A percentile compares a stretch with the other conserved stretches of the same genome.
phyloP scores from a whole-genome alignment of 2,797 vertebrate species.

The Merluccius polli region DNA sequence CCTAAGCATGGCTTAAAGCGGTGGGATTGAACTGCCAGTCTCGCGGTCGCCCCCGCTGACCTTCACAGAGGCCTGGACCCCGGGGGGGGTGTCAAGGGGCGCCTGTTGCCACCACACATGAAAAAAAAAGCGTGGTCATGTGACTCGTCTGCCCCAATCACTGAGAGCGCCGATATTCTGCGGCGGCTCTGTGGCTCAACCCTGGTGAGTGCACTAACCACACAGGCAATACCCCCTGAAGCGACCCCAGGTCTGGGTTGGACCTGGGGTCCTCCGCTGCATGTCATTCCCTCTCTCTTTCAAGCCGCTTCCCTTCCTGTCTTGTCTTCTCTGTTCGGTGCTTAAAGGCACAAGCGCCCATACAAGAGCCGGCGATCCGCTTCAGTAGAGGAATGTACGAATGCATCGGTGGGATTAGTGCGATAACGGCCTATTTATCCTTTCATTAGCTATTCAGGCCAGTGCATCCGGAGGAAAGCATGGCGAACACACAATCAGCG shows the following conservation, averaged over 20 bases:
- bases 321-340: neutral
- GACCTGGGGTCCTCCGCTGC: neutral
- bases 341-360: neutral
- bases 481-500: neutral
- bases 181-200: neutral
- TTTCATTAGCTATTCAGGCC: neutral
- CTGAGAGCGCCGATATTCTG: neutral
- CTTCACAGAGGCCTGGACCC: neutral
- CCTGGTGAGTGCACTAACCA: neutral
- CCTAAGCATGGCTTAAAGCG: neutral
- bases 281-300: neutral
- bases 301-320: neutral
- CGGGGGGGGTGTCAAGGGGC: neutral
- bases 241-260: neutral
- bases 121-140: neutral
- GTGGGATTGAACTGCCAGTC: neutral
- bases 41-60: neutral
- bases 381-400: neutral
- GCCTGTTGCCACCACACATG: neutral
- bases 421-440: neutral
- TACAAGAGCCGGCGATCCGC: neutral
- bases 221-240: neutral
- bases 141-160: neutral
- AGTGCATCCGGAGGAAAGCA: neutral
- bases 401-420: neutral